Evolutionary conservation across 2,888 invertebrate genomes (phyloP), one percentile per base, ranked within the genome.

Genomic region (Lasioglossum calceatum): DNA sequence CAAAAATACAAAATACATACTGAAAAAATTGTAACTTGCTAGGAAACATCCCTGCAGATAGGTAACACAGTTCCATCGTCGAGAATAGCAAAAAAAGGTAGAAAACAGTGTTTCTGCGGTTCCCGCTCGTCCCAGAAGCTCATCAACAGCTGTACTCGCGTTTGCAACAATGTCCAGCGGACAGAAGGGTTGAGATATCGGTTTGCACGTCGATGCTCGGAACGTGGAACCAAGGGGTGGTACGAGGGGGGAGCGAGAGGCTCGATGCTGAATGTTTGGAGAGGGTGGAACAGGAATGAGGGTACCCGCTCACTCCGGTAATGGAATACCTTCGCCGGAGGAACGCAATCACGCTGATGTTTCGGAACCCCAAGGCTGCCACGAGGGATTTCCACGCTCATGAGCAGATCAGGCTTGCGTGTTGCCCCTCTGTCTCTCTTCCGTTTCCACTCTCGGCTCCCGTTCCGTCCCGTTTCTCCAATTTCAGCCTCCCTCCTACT

Each of bases 341-440:
- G 93, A 95, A 94, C 94, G 94, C 95, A 95, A 95, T 95, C 95
- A 95, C 95, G 95, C 92, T 95, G 95, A 95, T 95, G 95, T 95
- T 95, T 94, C 92, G 92, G 93, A 94, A 94, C 93, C 94, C 94
- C 92, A 92, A 94, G 92, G 93, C 93, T 93, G 93, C 93, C 95
- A 94, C 94, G 92, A 93, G 95, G 94, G 95, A 95, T 95, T 95
- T 95, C 93, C 93, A 91, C 93, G 93, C 93, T 95, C 94, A 94
- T 93, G 94, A 94, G 93, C 94, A 93, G 94, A 95, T 95, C 95
- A 94, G 92, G 89, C 92, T 93, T 91, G 93, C 92, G 93, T 93
- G 93, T 92, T 93, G 83, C 92, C 86, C 77, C 87, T 89, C 90
- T 84, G 84, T 88, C 90, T 88, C 89, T 87, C 90, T 86, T 64